These are phyloP conservation scores for Clepsis dumicolana DNA, from an alignment of 2,888 invertebrate species.

Conservation along the genomic window DNA sequence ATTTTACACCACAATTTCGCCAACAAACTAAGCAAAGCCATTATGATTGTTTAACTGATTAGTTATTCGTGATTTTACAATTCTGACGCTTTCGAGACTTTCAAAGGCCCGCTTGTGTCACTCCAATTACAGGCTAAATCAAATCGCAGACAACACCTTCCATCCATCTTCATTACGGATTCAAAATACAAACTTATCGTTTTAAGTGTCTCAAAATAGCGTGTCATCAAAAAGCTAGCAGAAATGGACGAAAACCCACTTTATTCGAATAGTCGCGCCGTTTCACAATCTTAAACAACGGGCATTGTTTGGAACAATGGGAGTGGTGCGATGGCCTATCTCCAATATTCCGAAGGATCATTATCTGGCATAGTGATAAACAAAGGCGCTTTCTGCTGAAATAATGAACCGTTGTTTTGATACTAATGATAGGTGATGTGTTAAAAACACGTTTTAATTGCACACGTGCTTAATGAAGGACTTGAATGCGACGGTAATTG, in stretches of 20 bases:
- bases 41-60: neutral
- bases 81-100: neutral
- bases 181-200: constrained; percentile 27
- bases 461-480: constrained; percentile 22
- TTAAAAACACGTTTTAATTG: constrained; percentile 38
- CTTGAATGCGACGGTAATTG: constrained; percentile 23
- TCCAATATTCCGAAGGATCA: constrained; percentile 42
- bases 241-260: constrained; percentile 36
- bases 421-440: constrained; percentile 23
- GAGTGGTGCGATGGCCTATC: constrained; percentile 26
- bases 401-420: constrained; percentile 37
- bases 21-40: neutral
- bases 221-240: constrained; percentile 39
- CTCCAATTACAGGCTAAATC: neutral
- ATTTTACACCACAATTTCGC: neutral
- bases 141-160: neutral
- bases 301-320: constrained; percentile 34
- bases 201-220: constrained; percentile 32
- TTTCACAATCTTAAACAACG: constrained; percentile 37
- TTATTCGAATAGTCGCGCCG: constrained; percentile 31
- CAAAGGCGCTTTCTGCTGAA: constrained; percentile 31
- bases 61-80: neutral
- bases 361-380: constrained; percentile 37
- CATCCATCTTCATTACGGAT: constrained; percentile 8
- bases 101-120: neutral